Percentiles rank a stretch among this genome's conserved stretches.
phyloP scores from a whole-genome alignment of 2,888 invertebrate genomes.

The Ernsta delagoae region DNA sequence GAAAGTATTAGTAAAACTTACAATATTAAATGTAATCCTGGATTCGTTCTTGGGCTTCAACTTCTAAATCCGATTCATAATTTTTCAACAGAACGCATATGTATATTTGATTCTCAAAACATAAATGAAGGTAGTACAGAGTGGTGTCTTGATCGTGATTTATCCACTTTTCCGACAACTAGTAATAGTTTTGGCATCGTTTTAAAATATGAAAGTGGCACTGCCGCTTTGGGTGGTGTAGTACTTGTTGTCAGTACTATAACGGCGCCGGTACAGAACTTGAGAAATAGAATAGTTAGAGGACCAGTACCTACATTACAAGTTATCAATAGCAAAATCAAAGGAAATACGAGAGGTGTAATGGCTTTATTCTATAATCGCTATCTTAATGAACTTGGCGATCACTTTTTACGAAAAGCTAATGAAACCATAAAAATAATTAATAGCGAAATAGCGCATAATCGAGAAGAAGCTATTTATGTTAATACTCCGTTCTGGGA shows the following conservation, averaged over 20 bases:
- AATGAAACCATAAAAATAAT: conserved; percentile 94
- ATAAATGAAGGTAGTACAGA: conserved; percentile 86
- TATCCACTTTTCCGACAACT: conserved; percentile 95
- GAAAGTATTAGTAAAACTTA: conserved; percentile 85
- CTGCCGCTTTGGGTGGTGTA: conserved; percentile 91
- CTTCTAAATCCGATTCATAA: conserved; percentile 96
- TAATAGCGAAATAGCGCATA: conserved; percentile 92
- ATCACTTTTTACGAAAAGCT: conserved; percentile 93
- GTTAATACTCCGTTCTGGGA: conserved; percentile 95
- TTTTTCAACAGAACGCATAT: conserved; percentile 93
- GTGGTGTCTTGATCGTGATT: conserved; percentile 93
- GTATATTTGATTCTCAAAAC: conserved; percentile 90
- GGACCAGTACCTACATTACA: conserved; percentile 92
- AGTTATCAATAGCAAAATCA: conserved; percentile 89
- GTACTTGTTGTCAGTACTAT: conserved; percentile 92
- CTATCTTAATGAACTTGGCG: conserved; percentile 93
- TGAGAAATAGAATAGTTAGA: conserved; percentile 89
- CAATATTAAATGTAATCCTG: conserved; percentile 89
- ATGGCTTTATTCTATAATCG: conserved; percentile 95
- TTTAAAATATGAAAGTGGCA: conserved; percentile 92
- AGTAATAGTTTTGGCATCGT: conserved; percentile 87
- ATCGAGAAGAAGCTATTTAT: conserved; percentile 91
- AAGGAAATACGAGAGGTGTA: conserved; percentile 92
- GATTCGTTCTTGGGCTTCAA: conserved; percentile 95
- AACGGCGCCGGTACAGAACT: conserved; percentile 89